Conservation (phyloP, 2,113 vertebrate species). For the Eudyptes chrysolophus region DNA sequence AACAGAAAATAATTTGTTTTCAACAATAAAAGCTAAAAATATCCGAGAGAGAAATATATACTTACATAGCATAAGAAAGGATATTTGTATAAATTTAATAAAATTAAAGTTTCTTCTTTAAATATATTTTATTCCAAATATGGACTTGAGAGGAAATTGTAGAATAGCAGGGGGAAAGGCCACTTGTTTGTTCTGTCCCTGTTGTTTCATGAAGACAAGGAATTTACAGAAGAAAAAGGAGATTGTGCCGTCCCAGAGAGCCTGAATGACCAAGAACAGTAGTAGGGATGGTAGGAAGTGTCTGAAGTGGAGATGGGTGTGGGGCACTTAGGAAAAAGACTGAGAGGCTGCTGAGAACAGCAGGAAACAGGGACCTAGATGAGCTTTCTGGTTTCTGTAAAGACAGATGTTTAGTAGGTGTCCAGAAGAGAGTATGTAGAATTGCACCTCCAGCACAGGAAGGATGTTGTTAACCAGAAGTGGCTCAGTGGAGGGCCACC, state of each 20-base stretch:
- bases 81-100: neutral
- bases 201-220: neutral
- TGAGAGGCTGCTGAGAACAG: neutral
- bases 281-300: neutral
- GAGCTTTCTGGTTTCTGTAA: neutral
- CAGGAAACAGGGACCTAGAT: neutral
- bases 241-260: neutral
- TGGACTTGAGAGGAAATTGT: neutral
- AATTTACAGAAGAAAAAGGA: neutral
- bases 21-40: neutral
- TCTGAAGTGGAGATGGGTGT: neutral
- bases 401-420: neutral
- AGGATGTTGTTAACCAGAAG: neutral
- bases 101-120: neutral
- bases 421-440: neutral
- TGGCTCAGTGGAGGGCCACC: neutral
- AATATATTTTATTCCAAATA: neutral
- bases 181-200: neutral
- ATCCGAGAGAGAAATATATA: neutral
- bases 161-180: neutral
- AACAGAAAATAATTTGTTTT: neutral
- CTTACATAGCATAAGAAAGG: neutral
- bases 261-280: neutral
- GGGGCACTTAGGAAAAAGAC: neutral
- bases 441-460: neutral